These are phyloP conservation scores for Drosophila mimetica DNA, from an alignment of 2,888 invertebrate species.

Conservation along the genomic window DNA sequence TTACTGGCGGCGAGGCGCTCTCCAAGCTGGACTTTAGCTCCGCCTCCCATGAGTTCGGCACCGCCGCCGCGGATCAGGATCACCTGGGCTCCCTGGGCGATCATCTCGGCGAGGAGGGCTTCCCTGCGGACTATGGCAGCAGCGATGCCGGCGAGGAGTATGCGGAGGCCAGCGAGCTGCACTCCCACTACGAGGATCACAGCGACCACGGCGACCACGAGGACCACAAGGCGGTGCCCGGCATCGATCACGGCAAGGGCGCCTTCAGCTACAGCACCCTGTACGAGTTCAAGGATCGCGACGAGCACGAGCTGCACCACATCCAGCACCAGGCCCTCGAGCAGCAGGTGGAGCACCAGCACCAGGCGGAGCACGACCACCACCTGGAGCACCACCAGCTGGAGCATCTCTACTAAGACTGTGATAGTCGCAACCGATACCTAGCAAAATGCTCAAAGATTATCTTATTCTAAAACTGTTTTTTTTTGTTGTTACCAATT, in stretches of 20 bases:
- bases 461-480: slow-evolving; percentile 5
- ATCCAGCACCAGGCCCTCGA: slow-evolving; percentile 63
- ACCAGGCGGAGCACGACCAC: slow-evolving; percentile 59
- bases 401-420: slow-evolving; percentile 41
- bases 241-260: slow-evolving; percentile 83
- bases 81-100: slow-evolving; percentile 72
- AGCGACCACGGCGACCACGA: slow-evolving; percentile 41
- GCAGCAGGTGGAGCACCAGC: slow-evolving; percentile 64
- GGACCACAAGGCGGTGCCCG: slow-evolving; percentile 71
- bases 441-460: slow-evolving; percentile 36
- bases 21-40: slow-evolving; percentile 57
- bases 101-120: slow-evolving; percentile 70
- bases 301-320: slow-evolving; percentile 63
- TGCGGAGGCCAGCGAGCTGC: slow-evolving; percentile 67
- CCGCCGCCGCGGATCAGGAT: slow-evolving; percentile 56
- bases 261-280: slow-evolving; percentile 83
- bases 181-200: slow-evolving; percentile 52
- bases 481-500: slow-evolving; percentile 37
- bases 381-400: slow-evolving; percentile 34
- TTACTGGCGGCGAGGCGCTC: slow-evolving; percentile 65
- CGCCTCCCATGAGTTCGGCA: slow-evolving; percentile 56
- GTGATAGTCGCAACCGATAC: slow-evolving; percentile 26
- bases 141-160: slow-evolving; percentile 65
- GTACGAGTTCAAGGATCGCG: slow-evolving; percentile 79
- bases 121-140: slow-evolving; percentile 72